These are phyloP conservation scores for Sebastes cheni DNA, from an alignment of 2,797 vertebrate genomes.

Conservation along the genomic window DNA sequence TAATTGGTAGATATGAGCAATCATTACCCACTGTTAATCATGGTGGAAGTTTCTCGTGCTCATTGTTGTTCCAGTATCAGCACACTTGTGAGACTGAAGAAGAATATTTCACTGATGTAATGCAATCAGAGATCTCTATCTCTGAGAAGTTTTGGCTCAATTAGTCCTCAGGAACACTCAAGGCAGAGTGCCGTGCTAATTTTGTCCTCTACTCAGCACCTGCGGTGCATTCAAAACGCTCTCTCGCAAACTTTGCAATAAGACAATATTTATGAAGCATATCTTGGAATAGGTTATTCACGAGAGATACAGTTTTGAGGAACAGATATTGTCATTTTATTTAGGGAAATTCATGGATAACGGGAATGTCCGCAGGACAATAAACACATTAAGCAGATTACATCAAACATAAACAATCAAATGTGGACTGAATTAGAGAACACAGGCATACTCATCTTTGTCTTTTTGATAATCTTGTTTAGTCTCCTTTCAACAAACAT, in stretches of 20 bases:
- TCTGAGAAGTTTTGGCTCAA: constrained; percentile 69
- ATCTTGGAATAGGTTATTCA: constrained; percentile 41
- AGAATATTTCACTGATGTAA: constrained; percentile 72
- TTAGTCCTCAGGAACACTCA: constrained; percentile 72
- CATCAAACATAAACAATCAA: constrained; percentile 65
- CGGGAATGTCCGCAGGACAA: constrained; percentile 33
- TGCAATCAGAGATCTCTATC: constrained; percentile 75
- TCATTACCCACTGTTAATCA: constrained; percentile 71
- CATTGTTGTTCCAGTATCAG: constrained; percentile 61
- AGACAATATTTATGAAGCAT: constrained; percentile 56
- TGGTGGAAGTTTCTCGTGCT: constrained; percentile 58
- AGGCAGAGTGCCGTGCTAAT: constrained; percentile 67
- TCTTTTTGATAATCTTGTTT: constrained; percentile 69
- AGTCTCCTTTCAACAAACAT: constrained; percentile 56
- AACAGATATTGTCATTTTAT: constrained; percentile 35
- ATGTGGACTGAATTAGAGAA: constrained; percentile 35
- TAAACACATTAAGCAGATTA: constrained; percentile 68
- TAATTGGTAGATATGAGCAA: constrained; percentile 71
- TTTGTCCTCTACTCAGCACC: constrained; percentile 70
- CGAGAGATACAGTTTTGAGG: constrained; percentile 10
- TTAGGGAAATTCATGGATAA: constrained; percentile 36
- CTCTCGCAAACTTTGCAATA: constrained; percentile 50
- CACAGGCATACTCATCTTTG: constrained; percentile 43
- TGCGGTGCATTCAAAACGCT: constrained; percentile 60
- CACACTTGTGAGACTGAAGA: constrained; percentile 46